Evolutionary conservation across 2,797 vertebrate species (phyloP), one percentile per base, ranked within the genome.

Genomic region (Liasis olivaceus): DNA sequence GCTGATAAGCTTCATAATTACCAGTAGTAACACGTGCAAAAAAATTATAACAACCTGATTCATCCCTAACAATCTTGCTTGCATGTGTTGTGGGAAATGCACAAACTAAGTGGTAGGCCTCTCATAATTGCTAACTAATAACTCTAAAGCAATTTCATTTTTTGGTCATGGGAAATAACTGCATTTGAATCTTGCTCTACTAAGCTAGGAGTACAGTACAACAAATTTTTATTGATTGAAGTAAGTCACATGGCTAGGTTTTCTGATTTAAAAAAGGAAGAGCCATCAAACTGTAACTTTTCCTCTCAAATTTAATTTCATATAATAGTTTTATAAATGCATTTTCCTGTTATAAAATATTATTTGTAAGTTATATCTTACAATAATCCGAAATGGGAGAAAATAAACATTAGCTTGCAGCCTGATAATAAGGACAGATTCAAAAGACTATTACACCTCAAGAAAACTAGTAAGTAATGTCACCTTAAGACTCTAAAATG

Each of bases 11-110:
- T 1, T 88, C 64, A 85, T 81, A 94, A 92, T 95, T 95, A 77
- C 9, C 31, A 92, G 60, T 24, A 15, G 1, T 28, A 93, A 54
- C 1, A 1, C 63, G 51, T 58, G 13, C 42, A 94, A 90, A 58
- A 94, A 95, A 95, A 97, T 93, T 26, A 17, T 60, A 93, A 89
- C 24, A 92, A 63, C 56, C 20, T 89, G 91, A 96, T 93, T 91
- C 63, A 94, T 91, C 28, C 91, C 56, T 91, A 77, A 69, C 51
- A 56, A 0, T 85, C 63, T n/a, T 93, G n/a, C 28, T 89, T 81
- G 60, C 0, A 26, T 42, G 91, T 66, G 69, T 93, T 92, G 87
- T 24, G 6, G 2, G 89, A 17, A 26, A 15, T 22, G 81, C 86
- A 94, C 0, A 9, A 64, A 90, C 6, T 8, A 26, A 89, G 1